These are phyloP conservation scores for Leucoma salicis DNA, from an alignment of 2,888 invertebrate genomes.

Conservation along the genomic window DNA sequence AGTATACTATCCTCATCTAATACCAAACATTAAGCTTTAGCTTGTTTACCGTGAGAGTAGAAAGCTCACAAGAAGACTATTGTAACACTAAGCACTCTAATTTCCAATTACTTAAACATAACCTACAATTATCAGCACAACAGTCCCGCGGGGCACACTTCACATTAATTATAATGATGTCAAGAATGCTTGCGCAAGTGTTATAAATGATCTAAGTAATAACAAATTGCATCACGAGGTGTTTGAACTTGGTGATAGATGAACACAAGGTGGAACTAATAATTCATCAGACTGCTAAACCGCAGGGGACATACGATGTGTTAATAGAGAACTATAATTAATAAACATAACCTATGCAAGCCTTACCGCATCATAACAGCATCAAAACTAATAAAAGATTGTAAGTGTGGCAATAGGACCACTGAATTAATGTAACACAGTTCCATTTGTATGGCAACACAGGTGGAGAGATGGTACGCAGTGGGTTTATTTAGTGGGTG, in stretches of 20 bases:
- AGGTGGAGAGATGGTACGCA: too few relatives aligned
- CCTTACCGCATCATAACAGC: too few relatives aligned
- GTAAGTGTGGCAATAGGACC: too few relatives aligned
- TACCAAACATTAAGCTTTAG: background rate
- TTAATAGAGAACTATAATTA: too few relatives aligned
- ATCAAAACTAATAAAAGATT: too few relatives aligned
- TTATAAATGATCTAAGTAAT: slow-evolving; percentile 33
- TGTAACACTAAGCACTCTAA: slow-evolving; percentile 10
- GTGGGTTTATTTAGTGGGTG: too few relatives aligned
- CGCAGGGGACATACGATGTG: too few relatives aligned
- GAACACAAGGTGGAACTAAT: slow-evolving; percentile 3
- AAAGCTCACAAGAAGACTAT: background rate
- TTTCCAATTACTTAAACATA: slow-evolving; percentile 22
- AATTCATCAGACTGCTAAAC: too few relatives aligned
- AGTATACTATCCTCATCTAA: background rate
- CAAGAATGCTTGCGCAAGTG: slow-evolving; percentile 33
- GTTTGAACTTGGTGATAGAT: background rate
- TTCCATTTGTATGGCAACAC: too few relatives aligned
- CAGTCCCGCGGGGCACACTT: slow-evolving; percentile 4
- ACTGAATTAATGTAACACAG: too few relatives aligned
- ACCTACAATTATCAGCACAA: slow-evolving; percentile 17
- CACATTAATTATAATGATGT: slow-evolving; percentile 25
- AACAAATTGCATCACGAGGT: slow-evolving; percentile 26
- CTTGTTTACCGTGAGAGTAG: background rate
- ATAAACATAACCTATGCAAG: too few relatives aligned